Base-by-base conservation (phyloP, 2,888 invertebrate species). In the Hymenopus coronatus region DNA sequence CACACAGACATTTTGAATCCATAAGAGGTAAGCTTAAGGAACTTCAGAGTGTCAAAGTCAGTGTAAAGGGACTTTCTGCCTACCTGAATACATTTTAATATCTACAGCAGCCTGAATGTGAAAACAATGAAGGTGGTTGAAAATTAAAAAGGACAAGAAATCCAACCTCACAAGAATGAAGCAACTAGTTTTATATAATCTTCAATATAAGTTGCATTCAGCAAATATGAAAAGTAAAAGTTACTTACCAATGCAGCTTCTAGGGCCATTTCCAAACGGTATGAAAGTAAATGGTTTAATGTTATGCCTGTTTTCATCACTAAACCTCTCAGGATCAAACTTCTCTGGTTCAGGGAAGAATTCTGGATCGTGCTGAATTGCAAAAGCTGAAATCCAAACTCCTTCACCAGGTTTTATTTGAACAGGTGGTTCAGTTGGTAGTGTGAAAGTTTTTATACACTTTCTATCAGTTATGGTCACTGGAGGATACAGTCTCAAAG, bases 241-340 rank as follows among this genome's bases (percentile, higher is more conserved):
- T 12, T 70, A 84, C 90, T 92, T 91, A 93, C 95, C 96, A 88
- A 96, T 95, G 91, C 96, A 96, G 91, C 94, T 95, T 89, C 96
- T 94, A 2, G 95, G 95, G 6, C 96, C 96, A 0, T 93, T 82
- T 2, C 95, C 95, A 88, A 95, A 95, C 0, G 95, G 95, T 91
- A 94, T 90, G 90, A 94, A 95, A 0, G 94, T 92, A 84, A 46
- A 86, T 1, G 81, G 85, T 54, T 86, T 89, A 83, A 89, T 89
- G 30, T 83, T 86, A 1, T 46, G 28, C 46, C 83, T 89, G 20
- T 86, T 89, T 46, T 89, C 86, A 28, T 89, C 88, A 9, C 86
- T 89, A 30, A 89, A 89, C 28, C 88, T 85, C 85, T 93, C 93
- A 0, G 93, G 93, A 27, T 92, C 91, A 28, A 94, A 94, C n/a